These are phyloP conservation scores for Dicycla oo DNA, from an alignment of 2,888 invertebrate species.

Conservation along the genomic window DNA sequence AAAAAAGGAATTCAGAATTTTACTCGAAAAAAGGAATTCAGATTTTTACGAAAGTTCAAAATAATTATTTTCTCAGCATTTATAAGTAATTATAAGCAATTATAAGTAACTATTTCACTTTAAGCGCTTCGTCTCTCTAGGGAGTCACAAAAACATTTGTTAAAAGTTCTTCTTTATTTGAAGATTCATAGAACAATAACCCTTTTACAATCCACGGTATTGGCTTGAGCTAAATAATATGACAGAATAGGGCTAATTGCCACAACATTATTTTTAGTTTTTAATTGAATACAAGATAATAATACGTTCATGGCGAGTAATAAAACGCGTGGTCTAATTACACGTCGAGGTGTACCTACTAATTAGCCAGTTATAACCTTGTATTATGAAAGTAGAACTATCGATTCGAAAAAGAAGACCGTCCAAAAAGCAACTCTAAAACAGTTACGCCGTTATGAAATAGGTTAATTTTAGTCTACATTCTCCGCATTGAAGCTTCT, in stretches of 20 bases:
- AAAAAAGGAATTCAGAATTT: background rate
- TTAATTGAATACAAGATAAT: background rate
- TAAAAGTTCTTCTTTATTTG: slow-evolving; percentile 43
- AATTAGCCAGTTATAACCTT: background rate
- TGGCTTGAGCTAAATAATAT: slow-evolving; percentile 20
- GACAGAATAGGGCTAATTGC: background rate
- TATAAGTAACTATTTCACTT: slow-evolving; percentile 39
- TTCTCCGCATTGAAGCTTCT: slow-evolving; percentile 49
- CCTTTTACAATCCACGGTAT: slow-evolving; percentile 23
- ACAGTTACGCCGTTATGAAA: slow-evolving; percentile 6
- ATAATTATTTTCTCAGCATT: slow-evolving; percentile 32
- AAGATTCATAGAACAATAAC: slow-evolving; percentile 42
- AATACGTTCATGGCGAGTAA: background rate
- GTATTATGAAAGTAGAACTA: background rate
- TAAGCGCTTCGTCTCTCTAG: slow-evolving; percentile 13
- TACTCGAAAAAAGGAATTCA: background rate
- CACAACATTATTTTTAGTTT: slow-evolving; percentile 5
- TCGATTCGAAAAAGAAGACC: background rate
- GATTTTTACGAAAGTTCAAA: slow-evolving; percentile 7
- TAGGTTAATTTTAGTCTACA: slow-evolving; percentile 46
- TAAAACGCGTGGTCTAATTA: background rate
- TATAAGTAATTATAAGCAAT: slow-evolving; percentile 31
- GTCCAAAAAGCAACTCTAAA: background rate
- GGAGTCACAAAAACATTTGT: slow-evolving; percentile 42
- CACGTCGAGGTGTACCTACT: background rate